Conservation (phyloP, 2,797 vertebrate genomes). For the Cygnus olor region DNA sequence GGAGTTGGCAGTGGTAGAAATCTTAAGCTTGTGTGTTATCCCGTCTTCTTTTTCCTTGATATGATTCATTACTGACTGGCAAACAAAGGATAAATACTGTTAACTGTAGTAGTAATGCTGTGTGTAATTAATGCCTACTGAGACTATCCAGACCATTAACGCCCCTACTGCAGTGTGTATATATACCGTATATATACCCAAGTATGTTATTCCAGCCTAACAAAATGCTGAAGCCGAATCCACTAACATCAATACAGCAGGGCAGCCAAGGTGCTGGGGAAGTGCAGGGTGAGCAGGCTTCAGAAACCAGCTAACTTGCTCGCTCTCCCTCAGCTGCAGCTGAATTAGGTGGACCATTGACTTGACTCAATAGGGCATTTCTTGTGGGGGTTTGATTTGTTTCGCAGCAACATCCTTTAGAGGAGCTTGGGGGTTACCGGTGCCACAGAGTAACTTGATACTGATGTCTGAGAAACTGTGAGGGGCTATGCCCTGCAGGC, state of each 20-base stretch:
- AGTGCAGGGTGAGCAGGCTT: background rate
- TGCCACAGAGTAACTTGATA: background rate
- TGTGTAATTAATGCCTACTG: background rate
- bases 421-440: background rate
- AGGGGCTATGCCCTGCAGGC: background rate
- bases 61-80: background rate
- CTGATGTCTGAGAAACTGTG: background rate
- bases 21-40: background rate
- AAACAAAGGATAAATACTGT: background rate
- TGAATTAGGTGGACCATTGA: constrained; percentile 32
- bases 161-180: background rate
- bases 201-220: background rate
- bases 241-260: background rate
- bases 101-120: background rate
- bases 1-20: background rate
- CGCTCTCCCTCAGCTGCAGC: background rate
- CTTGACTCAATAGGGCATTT: background rate
- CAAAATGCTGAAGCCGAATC: background rate
- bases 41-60: background rate
- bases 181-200: too few relatives aligned
- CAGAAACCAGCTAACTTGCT: background rate
- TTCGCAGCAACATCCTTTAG: background rate
- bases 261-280: background rate
- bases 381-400: background rate
- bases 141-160: background rate